phyloP scores from a whole-genome alignment of 2,888 invertebrate species.

The Pachymerium ferrugineum region DNA sequence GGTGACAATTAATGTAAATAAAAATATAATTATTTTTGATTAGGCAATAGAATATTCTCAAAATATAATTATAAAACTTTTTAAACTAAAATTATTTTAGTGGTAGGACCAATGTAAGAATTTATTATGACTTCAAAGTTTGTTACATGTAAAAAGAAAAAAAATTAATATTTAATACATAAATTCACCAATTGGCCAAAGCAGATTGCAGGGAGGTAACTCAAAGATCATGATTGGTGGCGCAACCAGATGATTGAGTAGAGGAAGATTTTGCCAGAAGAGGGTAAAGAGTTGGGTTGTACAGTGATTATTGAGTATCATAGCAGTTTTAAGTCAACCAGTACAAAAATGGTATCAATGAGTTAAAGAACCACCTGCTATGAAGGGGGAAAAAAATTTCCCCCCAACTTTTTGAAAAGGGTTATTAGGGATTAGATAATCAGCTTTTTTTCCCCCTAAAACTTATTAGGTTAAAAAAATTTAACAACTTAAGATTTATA shows the following conservation, averaged over 20 bases:
- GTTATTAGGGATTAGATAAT: neutral
- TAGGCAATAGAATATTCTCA: too few species aligned
- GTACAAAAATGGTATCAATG: neutral
- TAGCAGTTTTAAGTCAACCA: neutral
- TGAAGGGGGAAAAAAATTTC: neutral
- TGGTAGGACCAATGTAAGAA: too few species aligned
- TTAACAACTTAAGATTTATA: too few species aligned
- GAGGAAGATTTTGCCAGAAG: neutral
- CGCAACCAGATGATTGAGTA: neutral
- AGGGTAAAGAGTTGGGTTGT: neutral
- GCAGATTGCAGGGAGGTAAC: neutral
- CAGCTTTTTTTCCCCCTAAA: too few species aligned
- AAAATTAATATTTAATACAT: neutral
- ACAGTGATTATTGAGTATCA: neutral
- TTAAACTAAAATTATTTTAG: too few species aligned
- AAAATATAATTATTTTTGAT: neutral
- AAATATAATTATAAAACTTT: too few species aligned
- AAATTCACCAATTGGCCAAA: neutral
- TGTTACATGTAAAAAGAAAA: neutral
- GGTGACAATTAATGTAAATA: too few species aligned
- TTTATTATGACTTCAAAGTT: too few species aligned
- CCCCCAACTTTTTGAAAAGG: neutral
- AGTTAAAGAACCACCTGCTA: neutral
- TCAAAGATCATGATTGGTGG: neutral
- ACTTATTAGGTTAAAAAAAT: too few species aligned